Evolutionary conservation across 2,888 invertebrate genomes (phyloP).

Genomic region (Eristalinus sepulchralis): DNA sequence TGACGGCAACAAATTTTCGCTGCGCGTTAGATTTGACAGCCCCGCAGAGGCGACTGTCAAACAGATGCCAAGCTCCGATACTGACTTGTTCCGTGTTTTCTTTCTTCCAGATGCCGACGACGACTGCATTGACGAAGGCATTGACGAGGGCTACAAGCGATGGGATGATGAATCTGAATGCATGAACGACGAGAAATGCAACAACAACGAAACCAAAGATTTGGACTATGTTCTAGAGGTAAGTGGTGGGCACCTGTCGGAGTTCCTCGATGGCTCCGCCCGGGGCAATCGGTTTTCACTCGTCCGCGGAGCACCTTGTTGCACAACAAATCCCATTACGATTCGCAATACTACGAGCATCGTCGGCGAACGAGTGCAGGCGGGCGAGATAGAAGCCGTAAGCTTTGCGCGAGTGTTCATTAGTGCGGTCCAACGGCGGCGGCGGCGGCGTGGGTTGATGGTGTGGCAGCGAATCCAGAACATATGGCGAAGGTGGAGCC

Average conservation of each 20-base stretch:
- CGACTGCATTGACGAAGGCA: constrained; percentile 95
- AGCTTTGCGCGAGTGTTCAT: constrained; percentile 11
- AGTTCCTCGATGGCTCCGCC: constrained; percentile 11
- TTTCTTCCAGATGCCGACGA: constrained; percentile 86
- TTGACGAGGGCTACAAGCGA: constrained; percentile 85
- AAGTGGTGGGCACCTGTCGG: constrained; percentile 63
- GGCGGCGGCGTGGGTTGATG: constrained; percentile 61
- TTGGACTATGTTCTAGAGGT: constrained; percentile 81
- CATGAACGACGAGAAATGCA: constrained; percentile 79
- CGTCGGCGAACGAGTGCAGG: constrained; percentile 46
- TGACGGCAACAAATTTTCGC: constrained; percentile 67
- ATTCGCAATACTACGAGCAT: constrained; percentile 31
- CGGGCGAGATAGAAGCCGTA: constrained; percentile 11
- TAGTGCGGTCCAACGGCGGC: neutral
- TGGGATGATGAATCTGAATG: constrained; percentile 81
- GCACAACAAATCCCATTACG: constrained; percentile 67
- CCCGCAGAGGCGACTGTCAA: constrained; percentile 1
- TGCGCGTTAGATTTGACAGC: constrained; percentile 59
- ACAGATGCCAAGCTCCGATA: constrained; percentile 36
- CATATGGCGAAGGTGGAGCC: constrained; percentile 53
- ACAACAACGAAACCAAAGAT: constrained; percentile 82
- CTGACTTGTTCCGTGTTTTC: constrained; percentile 26
- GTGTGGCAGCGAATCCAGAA: constrained; percentile 49
- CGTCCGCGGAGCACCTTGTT: constrained; percentile 47
- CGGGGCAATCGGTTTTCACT: constrained; percentile 38